Base-by-base conservation (phyloP, 2,888 invertebrate genomes). In the Euphydryas editha region DNA sequence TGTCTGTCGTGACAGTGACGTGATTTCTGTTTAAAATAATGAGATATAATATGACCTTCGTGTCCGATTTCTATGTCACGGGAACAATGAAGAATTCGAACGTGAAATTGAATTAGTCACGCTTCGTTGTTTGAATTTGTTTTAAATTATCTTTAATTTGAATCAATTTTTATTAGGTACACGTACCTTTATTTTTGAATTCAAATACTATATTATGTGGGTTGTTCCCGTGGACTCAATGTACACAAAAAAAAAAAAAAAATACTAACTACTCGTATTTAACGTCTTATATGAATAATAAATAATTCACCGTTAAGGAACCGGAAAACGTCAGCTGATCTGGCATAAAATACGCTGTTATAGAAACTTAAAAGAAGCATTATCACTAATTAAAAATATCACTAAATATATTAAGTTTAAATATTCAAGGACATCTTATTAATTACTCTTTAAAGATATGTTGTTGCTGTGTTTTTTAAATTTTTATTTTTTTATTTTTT, bases 1-100 rank as follows among this genome's bases (percentile, higher is more conserved):
- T n/a, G 36, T 5, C 30, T 17, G 1, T 15, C 17, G 54, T 17
- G 54, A 36, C 54, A 10, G 8, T 54, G 30, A 36, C 30, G 36
- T n/a, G 54, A 54, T 10, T 18, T 54, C 54, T 57, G 21, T 15
- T 51, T 51, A 51, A 18, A 21, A 20, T 63, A 30, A 74, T 76
- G 78, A 86, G 84, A 88, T 85, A 86, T 86, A 83, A 86, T 85
- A 72, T 73, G 84, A 85, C 90, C 90, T 88, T 87, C 84, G 73
- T 21, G 68, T 57, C 75, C 71, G 83, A 81, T 81, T 85, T 81
- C 80, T 83, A 79, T 80, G 78, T 76, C 77, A 80, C 59, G 64
- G 69, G 70, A 72, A 65, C 67, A 3, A n/a, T 62, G 46, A 62
- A 59, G 36, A 68, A 69, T 67, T 59, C 75, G 75, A 75, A 65